Percentiles rank a stretch among this genome's conserved stretches.
phyloP scores from a whole-genome alignment of 2,113 vertebrate genomes.

The Enhydra lutris region DNA sequence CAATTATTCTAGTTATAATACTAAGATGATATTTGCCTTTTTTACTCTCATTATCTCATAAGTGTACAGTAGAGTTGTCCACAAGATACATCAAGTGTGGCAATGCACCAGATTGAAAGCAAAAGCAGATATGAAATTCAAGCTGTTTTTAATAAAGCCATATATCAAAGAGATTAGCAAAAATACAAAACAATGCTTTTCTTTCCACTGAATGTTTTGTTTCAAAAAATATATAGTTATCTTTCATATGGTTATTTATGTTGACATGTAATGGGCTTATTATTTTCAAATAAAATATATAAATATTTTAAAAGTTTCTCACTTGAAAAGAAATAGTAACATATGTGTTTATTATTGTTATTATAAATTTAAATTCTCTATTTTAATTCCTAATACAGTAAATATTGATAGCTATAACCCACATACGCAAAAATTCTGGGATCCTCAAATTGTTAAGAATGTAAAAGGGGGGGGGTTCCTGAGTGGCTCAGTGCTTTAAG shows the following conservation, averaged over 20 bases:
- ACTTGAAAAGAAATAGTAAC: conserved; percentile 15
- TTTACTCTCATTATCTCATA: background rate
- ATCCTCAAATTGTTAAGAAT: background rate
- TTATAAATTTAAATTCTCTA: background rate
- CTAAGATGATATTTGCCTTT: background rate
- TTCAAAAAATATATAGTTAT: conserved; percentile 2
- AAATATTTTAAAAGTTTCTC: background rate
- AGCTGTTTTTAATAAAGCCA: conserved; percentile 35
- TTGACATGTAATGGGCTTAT: background rate
- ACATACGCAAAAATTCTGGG: background rate
- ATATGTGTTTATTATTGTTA: background rate
- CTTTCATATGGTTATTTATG: conserved; percentile 22
- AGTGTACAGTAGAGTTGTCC: background rate
- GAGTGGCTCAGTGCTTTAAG: background rate
- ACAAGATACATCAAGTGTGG: background rate
- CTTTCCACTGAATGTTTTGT: conserved; percentile 38
- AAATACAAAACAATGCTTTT: conserved; percentile 27
- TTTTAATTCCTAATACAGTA: conserved; percentile 7
- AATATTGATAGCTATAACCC: background rate
- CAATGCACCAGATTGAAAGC: background rate
- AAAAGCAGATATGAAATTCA: background rate
- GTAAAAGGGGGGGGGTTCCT: background rate
- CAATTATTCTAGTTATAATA: conserved; percentile 10
- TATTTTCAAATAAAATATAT: conserved; percentile 37
- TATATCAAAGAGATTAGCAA: conserved; percentile 17